Conservation (phyloP, 2,888 invertebrate genomes). For the Machimus rusticus region DNA sequence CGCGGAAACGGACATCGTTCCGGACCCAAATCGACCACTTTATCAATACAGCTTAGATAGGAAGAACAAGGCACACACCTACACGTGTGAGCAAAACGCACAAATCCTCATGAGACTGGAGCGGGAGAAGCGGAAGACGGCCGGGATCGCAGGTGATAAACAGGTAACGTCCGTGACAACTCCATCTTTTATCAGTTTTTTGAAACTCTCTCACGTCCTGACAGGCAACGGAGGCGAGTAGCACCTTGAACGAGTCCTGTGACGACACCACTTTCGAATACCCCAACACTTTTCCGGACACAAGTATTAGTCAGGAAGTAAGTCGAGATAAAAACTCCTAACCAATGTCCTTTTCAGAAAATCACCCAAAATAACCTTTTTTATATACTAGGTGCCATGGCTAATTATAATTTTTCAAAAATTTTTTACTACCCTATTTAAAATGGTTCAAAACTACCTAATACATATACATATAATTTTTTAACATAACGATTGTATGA, state of each 20-base stretch:
- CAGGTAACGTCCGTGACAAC: constrained; percentile 51
- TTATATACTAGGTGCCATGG: neutral
- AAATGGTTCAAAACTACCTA: too few species aligned
- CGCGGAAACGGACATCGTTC: constrained; percentile 60
- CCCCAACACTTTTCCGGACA: constrained; percentile 40
- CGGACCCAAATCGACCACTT: constrained; percentile 59
- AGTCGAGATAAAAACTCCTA: neutral
- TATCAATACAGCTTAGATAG: constrained; percentile 65
- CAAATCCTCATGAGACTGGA: constrained; percentile 63
- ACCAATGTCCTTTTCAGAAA: neutral
- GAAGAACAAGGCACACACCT: constrained; percentile 62
- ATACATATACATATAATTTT: too few species aligned
- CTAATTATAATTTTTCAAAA: too few species aligned
- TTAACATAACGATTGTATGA: too few species aligned
- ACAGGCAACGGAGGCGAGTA: constrained; percentile 39
- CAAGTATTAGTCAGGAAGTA: constrained; percentile 45
- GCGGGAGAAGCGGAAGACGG: constrained; percentile 56
- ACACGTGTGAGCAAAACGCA: constrained; percentile 65
- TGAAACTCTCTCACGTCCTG: neutral
- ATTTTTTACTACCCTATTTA: too few species aligned
- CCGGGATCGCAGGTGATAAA: constrained; percentile 47
- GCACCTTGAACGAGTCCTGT: constrained; percentile 35
- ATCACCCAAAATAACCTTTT: neutral
- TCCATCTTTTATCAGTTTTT: neutral
- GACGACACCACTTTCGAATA: constrained; percentile 45